A percentile compares a stretch with the other conserved stretches of the same genome.
These are phyloP conservation scores for Callionymus lyra DNA, from an alignment of 2,113 vertebrate species.

Conservation along the genomic window DNA sequence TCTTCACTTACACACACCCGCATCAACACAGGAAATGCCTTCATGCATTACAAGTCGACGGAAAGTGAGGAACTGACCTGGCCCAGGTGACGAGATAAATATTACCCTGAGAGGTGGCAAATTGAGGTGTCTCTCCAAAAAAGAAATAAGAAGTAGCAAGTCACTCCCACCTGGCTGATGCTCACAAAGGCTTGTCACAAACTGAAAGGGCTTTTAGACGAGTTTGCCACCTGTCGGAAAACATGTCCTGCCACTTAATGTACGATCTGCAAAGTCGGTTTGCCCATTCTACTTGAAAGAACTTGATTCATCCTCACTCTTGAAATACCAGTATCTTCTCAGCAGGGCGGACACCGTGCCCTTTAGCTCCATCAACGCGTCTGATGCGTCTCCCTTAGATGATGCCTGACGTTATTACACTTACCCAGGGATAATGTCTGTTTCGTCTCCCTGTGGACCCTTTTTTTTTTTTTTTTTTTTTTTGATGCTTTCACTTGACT, in stretches of 20 bases:
- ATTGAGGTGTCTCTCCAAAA: conserved; percentile 33
- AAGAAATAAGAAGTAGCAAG: conserved; percentile 16
- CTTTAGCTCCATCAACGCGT: conserved; percentile 30
- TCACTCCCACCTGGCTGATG: conserved; percentile 11
- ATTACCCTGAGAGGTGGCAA: conserved; percentile 29
- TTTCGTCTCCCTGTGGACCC: conserved; percentile 30
- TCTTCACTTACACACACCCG: not conserved
- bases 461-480: too few relatives aligned
- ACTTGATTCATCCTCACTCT: conserved; percentile 14
- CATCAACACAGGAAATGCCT: not conserved
- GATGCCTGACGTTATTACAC: conserved; percentile 37
- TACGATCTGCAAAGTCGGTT: conserved; percentile 11
- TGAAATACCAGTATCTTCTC: conserved; percentile 13
- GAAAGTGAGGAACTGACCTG: not conserved
- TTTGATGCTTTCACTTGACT: conserved; percentile 29
- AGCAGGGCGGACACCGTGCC: conserved; percentile 17
- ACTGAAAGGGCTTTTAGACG: conserved; percentile 24
- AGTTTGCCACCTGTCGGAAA: conserved; percentile 33
- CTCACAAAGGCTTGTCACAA: conserved; percentile 18
- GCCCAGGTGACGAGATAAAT: conserved; percentile 25
- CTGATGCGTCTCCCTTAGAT: conserved; percentile 13
- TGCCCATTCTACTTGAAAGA: conserved; percentile 21
- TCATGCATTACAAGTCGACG: conserved; percentile 1
- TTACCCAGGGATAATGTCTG: conserved; percentile 36
- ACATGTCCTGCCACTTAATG: conserved; percentile 15